Base-by-base conservation (phyloP, 2,113 vertebrate genomes). In the Istiophorus platypterus region DNA sequence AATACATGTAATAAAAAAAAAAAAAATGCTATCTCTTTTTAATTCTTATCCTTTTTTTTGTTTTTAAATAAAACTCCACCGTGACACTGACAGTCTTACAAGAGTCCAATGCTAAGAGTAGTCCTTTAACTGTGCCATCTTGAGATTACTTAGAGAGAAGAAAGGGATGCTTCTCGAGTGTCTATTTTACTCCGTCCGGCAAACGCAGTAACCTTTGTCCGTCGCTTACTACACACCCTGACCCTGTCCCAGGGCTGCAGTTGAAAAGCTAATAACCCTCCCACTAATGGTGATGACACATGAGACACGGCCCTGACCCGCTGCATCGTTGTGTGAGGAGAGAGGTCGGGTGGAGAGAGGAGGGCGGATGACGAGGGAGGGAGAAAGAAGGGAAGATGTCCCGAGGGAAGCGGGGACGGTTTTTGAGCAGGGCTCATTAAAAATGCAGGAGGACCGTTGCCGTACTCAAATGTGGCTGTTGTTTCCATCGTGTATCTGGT, bases 401-500 rank as follows among this genome's bases (percentile, higher is more conserved):
- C 90, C 61, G 11, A 42, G 85, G 89, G 88, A 78, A 85, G 68
- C 71, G 18, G 78, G 80, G 85, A 90, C 71, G 85, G 72, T 37
- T 88, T 90, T 69, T 76, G 76, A 86, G 76, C 52, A 56, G 51
- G 73, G n/a, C 12, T 24, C 77, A 90, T 95, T 81, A 95, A 94
- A 89, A 89, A 92, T 95, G 89, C 85, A 95, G 57, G 57, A 91
- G 81, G 26, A 15, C 79, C 66, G 88, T 91, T 87, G 79, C 85
- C 81, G 89, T 80, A 78, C 89, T 93, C 86, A 83, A 88, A 87
- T 82, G 87, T 85, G 85, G 39, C 87, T 78, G 86, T 92, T 92
- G 94, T 92, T 89, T 88, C 90, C 90, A 91, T 89, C 84, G 49
- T 94, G 91, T 92, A 87, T 93, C 87, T 71, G 74, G 88, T 91